phyloP scores from a whole-genome alignment of 1,140 invertebrate genomes.

The Coptotermes formosanus region DNA sequence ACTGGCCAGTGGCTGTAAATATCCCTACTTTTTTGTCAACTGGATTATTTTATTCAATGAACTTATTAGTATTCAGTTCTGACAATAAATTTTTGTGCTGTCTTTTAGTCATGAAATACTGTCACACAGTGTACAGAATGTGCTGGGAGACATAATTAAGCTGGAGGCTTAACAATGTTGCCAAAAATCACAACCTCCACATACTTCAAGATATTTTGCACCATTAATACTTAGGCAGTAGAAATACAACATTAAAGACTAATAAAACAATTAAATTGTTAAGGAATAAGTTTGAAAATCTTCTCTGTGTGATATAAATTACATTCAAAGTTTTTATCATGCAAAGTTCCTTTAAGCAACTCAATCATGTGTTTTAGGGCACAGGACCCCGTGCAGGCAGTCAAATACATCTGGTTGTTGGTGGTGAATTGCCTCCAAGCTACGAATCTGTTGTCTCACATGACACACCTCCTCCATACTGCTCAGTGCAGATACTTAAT shows the following conservation, averaged over 20 bases:
- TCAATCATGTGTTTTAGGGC: background rate
- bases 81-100: background rate
- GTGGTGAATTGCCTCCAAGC: constrained; percentile 28
- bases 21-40: background rate
- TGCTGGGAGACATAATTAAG: too few relatives aligned
- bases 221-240: too few relatives aligned
- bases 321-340: background rate
- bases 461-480: constrained; percentile 27
- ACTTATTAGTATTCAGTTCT: background rate
- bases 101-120: too few relatives aligned
- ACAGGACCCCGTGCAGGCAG: background rate
- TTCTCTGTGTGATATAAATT: background rate
- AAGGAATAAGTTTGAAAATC: background rate
- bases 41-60: background rate
- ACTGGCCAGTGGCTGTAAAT: too few relatives aligned
- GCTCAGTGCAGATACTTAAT: background rate
- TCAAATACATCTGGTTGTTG: constrained; percentile 24
- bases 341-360: background rate
- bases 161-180: too few relatives aligned
- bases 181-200: too few relatives aligned
- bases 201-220: too few relatives aligned
- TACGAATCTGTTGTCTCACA: constrained; percentile 28
- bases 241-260: too few relatives aligned
- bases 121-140: too few relatives aligned
- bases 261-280: too few relatives aligned